Percentiles rank a stretch among this genome's conserved stretches.
Conservation (phyloP, 2,797 vertebrate genomes). For the Knipowitschia caucasica region DNA sequence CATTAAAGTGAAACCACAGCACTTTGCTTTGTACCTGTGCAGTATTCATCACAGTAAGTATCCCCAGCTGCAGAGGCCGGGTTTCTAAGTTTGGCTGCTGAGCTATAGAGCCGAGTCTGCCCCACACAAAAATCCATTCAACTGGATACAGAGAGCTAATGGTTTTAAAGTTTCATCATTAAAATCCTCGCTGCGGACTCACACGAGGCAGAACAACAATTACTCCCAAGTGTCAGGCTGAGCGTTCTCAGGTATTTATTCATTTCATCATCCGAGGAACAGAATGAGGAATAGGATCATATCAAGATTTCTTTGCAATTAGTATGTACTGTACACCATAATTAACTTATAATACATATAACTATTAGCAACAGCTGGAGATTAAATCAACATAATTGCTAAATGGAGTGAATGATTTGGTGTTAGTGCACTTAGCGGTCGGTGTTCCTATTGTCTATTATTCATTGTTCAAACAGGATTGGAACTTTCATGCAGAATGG, state of each 20-base stretch:
- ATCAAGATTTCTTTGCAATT: neutral
- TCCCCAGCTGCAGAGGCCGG: constrained; percentile 9
- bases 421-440: neutral
- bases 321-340: neutral
- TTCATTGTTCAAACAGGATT: neutral
- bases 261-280: neutral
- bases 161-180: constrained; percentile 15
- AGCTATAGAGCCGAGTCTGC: constrained; percentile 5
- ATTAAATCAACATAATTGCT: constrained; percentile 1
- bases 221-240: constrained; percentile 2
- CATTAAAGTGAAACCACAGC: constrained; percentile 24
- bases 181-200: constrained; percentile 6
- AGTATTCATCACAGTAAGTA: constrained; percentile 9
- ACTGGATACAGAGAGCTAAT: constrained; percentile 17
- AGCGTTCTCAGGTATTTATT: neutral
- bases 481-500: neutral
- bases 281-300: neutral
- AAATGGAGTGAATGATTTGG: constrained; percentile 1
- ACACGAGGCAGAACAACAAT: constrained; percentile 4
- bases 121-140: constrained; percentile 15
- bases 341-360: neutral
- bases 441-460: neutral
- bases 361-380: neutral
- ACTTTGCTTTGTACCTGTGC: neutral
- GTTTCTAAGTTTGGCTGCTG: constrained; percentile 15